Conservation (phyloP, 2,113 vertebrate genomes). For the Emydocephalus ijimae region DNA sequence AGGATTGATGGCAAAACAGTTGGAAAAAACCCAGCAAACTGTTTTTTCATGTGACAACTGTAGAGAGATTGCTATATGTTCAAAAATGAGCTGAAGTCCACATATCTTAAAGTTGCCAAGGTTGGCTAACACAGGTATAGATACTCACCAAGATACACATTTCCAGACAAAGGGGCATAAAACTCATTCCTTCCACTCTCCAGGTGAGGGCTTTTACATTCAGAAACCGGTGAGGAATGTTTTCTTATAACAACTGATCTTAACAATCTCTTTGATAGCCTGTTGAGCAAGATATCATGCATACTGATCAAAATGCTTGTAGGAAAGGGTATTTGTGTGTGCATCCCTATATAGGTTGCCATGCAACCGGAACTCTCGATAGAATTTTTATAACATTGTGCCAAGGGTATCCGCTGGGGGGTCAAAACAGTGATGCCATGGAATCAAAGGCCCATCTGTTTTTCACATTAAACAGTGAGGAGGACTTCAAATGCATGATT, state of each 20-base stretch:
- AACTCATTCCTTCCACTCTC: background rate
- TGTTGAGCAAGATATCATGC: background rate
- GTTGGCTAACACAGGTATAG: background rate
- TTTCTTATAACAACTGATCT: background rate
- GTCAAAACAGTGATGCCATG: background rate
- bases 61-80: background rate
- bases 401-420: background rate
- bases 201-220: background rate
- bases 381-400: background rate
- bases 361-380: background rate
- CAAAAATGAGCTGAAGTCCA: background rate
- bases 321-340: background rate
- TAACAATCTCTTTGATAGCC: background rate
- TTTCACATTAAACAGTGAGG: background rate
- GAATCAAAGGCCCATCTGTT: background rate
- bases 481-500: background rate
- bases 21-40: background rate
- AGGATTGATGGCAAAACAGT: background rate
- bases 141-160: background rate
- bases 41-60: background rate
- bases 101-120: background rate
- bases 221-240: background rate
- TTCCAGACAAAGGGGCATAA: background rate
- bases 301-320: background rate
- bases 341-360: background rate